phyloP scores from a whole-genome alignment of 1,140 invertebrate genomes.

The Caenorhabditis tropicalis region DNA sequence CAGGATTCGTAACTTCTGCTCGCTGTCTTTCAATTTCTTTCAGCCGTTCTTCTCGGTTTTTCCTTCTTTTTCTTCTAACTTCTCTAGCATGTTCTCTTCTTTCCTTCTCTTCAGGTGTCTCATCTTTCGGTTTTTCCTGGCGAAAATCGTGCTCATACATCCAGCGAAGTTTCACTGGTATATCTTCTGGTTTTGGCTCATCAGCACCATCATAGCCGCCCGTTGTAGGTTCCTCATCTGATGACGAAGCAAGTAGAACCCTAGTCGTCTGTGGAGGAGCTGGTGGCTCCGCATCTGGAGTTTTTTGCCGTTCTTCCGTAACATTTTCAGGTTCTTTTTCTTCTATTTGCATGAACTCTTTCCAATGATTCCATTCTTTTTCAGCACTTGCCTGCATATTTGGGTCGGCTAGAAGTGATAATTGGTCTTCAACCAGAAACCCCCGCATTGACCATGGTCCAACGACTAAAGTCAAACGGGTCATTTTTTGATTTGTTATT shows the following conservation, averaged over 20 bases:
- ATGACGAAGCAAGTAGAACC: neutral
- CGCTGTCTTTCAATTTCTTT: neutral
- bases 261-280: neutral
- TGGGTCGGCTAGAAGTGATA: slow-evolving; percentile 1
- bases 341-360: slow-evolving; percentile 41
- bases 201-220: slow-evolving; percentile 19
- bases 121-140: slow-evolving; percentile 11
- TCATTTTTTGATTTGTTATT: too few species aligned
- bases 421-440: slow-evolving; percentile 2
- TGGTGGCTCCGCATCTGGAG: neutral
- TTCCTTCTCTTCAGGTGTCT: slow-evolving; percentile 1
- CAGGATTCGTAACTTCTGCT: neutral
- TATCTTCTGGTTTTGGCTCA: neutral
- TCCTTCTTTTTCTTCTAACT: neutral
- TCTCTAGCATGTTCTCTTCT: neutral
- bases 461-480: neutral
- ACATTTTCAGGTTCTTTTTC: slow-evolving; percentile 43
- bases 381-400: neutral
- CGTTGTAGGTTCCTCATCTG: slow-evolving; percentile 35
- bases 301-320: neutral
- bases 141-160: slow-evolving; percentile 3
- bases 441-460: slow-evolving; percentile 47
- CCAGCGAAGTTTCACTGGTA: neutral
- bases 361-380: slow-evolving; percentile 38
- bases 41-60: neutral